Conservation (phyloP, 2,113 vertebrate genomes). For the Penelope pileata region DNA sequence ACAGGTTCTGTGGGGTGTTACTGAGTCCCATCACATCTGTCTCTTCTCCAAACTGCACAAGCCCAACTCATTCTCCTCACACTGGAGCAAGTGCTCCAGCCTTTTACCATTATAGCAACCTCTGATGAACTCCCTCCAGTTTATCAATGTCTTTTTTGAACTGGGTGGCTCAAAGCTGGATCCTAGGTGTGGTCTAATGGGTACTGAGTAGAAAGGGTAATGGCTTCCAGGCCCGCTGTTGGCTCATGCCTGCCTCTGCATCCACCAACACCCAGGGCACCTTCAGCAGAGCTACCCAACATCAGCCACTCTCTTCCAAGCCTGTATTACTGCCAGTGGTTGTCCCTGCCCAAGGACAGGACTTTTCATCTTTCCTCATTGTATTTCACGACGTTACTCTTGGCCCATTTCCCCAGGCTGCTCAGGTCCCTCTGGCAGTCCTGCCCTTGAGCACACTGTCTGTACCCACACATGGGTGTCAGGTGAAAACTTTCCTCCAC, state of each 20-base stretch:
- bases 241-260: neutral
- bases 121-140: neutral
- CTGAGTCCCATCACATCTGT: neutral
- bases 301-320: neutral
- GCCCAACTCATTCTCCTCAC: neutral
- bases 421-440: neutral
- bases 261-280: neutral
- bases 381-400: neutral
- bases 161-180: neutral
- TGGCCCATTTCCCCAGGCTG: neutral
- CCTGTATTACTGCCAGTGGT: neutral
- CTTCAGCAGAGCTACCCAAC: neutral
- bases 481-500: neutral
- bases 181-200: neutral
- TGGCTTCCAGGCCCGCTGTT: neutral
- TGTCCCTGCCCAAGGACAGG: neutral
- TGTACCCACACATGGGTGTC: neutral
- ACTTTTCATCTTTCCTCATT: neutral
- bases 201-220: neutral
- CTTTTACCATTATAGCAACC: neutral
- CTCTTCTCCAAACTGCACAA: neutral
- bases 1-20: accelerated
- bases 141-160: neutral
- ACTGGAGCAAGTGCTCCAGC: neutral
- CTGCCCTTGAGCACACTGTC: neutral